A percentile compares a stretch with the other conserved stretches of the same genome.
These are phyloP conservation scores for Cephalopterus ornatus DNA, from an alignment of 2,113 vertebrate genomes.

Conservation along the genomic window DNA sequence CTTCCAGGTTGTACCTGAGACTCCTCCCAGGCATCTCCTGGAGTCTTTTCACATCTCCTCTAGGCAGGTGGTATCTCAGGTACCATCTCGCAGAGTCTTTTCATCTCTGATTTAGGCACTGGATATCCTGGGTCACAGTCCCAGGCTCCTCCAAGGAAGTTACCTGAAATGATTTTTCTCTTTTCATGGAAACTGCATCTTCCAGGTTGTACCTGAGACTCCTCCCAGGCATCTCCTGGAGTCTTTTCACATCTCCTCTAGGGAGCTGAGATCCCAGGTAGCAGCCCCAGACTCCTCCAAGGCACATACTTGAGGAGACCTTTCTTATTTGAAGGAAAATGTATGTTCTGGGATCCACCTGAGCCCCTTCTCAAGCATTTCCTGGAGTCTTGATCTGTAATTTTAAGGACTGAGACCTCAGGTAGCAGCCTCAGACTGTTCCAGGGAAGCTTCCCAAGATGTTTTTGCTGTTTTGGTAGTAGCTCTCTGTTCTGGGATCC, in stretches of 20 bases:
- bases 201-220: not conserved
- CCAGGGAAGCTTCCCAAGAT: not conserved
- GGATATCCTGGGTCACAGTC: not conserved
- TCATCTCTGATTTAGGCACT: not conserved
- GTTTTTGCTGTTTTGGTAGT: not conserved
- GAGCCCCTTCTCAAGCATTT: not conserved
- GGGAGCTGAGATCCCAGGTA: not conserved
- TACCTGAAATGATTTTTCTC: not conserved
- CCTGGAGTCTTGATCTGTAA: not conserved
- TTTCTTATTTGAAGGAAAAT: not conserved
- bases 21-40: not conserved
- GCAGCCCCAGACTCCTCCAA: not conserved
- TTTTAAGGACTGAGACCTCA: not conserved
- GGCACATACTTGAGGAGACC: not conserved
- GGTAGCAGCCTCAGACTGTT: not conserved
- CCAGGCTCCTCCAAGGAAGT: not conserved
- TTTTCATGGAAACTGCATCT: not conserved
- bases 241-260: not conserved
- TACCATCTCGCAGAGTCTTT: not conserved
- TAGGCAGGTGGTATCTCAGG: not conserved
- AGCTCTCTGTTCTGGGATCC: not conserved
- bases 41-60: not conserved
- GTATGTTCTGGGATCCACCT: not conserved
- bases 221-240: not conserved
- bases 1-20: not conserved